Evolutionary conservation across 2,113 vertebrate genomes (phyloP).

Genomic region (Gila orcuttii): DNA sequence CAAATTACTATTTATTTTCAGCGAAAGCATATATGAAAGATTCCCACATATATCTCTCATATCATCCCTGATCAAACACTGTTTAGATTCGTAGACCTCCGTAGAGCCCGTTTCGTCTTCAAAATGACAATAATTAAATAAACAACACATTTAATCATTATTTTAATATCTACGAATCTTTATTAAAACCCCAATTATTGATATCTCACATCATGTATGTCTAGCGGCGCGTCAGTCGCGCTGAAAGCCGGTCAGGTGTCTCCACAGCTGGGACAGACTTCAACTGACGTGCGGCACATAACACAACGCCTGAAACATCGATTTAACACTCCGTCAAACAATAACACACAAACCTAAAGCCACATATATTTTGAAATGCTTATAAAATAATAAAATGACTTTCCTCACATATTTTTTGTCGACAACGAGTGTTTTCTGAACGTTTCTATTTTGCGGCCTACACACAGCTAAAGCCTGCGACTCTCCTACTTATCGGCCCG

Average conservation of each 20-base stretch:
- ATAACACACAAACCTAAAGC: not conserved
- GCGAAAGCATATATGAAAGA: not conserved
- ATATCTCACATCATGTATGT: not conserved
- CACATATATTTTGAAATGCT: slow-evolving; percentile 48
- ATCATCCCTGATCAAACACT: not conserved
- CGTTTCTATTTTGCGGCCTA: slow-evolving; percentile 56
- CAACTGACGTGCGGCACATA: slow-evolving; percentile 62
- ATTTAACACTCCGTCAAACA: not conserved
- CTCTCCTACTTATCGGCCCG: slow-evolving; percentile 54
- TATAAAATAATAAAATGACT: not conserved
- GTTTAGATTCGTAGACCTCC: not conserved
- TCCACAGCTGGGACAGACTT: slow-evolving; percentile 55
- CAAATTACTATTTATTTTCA: not conserved
- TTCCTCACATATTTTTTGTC: not conserved
- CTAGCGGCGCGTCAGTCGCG: slow-evolving; percentile 9
- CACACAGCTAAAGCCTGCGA: slow-evolving; percentile 59
- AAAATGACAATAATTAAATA: not conserved
- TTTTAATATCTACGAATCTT: not conserved
- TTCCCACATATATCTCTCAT: not conserved
- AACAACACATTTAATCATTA: not conserved
- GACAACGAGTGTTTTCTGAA: not conserved
- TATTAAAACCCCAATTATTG: not conserved
- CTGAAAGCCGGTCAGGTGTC: slow-evolving; percentile 54
- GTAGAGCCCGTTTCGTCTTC: not conserved
- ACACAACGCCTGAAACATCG: slow-evolving; percentile 28